Percentiles rank a stretch among this genome's conserved stretches.
Conservation (phyloP, 2,113 vertebrate genomes). For the Megaceryle torquata region DNA sequence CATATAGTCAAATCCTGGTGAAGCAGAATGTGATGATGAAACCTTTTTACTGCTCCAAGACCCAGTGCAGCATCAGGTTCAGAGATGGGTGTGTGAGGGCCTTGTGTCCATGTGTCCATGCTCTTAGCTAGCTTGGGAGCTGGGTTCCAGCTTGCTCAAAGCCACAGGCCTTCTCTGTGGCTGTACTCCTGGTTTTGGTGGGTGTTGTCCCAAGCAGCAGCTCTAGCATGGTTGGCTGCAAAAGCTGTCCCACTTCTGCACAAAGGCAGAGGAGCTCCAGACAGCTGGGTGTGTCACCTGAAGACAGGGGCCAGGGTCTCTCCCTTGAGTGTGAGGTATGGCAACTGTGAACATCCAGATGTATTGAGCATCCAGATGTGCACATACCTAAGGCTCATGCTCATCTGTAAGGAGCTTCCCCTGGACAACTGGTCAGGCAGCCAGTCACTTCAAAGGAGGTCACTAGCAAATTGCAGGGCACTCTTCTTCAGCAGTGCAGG, state of each 20-base stretch:
- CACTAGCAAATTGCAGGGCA: background rate
- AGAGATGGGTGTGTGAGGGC: accelerated
- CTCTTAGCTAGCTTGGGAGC: background rate
- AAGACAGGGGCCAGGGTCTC: background rate
- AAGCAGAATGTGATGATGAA: background rate
- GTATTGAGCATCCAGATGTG: accelerated
- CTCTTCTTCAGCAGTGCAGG: accelerated
- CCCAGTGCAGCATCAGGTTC: background rate
- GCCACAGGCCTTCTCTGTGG: background rate
- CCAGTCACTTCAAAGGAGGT: background rate
- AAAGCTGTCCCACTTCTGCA: background rate
- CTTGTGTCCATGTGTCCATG: background rate
- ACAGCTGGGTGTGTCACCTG: background rate
- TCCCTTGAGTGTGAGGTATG: background rate
- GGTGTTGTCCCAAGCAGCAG: accelerated
- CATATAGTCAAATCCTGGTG: background rate
- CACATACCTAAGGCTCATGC: background rate
- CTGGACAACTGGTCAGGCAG: background rate
- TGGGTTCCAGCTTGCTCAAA: background rate
- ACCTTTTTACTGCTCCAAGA: background rate
- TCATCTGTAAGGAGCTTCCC: background rate
- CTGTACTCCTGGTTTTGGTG: accelerated
- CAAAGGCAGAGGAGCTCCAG: background rate
- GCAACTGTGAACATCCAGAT: background rate
- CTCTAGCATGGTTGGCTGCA: accelerated